Conservation (phyloP, 2,113 vertebrate genomes). For the Otocyon megalotis region DNA sequence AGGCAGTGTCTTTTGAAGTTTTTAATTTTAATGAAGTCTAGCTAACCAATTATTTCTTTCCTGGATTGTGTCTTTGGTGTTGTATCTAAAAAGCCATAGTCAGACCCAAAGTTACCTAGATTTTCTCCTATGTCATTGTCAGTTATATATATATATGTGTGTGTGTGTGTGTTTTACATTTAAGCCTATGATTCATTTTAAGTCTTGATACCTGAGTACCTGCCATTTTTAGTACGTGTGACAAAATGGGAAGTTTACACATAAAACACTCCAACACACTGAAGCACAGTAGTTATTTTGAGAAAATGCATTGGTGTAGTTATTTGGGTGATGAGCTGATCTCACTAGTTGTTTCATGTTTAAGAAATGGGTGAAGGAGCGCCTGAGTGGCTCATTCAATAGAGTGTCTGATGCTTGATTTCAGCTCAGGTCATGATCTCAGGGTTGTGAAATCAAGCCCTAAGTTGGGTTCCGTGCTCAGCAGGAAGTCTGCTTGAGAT, state of each 20-base stretch:
- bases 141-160: background rate
- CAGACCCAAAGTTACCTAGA: background rate
- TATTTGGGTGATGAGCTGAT: background rate
- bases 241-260: background rate
- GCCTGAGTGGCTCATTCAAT: too few relatives aligned
- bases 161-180: background rate
- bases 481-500: too few relatives aligned
- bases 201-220: background rate
- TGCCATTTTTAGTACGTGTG: background rate
- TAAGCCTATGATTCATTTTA: background rate
- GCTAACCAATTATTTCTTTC: background rate
- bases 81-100: background rate
- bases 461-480: too few relatives aligned
- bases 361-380: background rate
- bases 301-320: background rate
- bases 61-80: background rate
- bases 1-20: background rate
- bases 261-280: background rate
- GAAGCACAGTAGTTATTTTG: background rate
- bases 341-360: background rate
- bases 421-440: too few relatives aligned
- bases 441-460: too few relatives aligned
- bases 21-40: background rate
- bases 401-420: too few relatives aligned
- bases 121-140: background rate